phyloP scores from a whole-genome alignment of 2,113 vertebrate species.

The Typhlomys cinereus region DNA sequence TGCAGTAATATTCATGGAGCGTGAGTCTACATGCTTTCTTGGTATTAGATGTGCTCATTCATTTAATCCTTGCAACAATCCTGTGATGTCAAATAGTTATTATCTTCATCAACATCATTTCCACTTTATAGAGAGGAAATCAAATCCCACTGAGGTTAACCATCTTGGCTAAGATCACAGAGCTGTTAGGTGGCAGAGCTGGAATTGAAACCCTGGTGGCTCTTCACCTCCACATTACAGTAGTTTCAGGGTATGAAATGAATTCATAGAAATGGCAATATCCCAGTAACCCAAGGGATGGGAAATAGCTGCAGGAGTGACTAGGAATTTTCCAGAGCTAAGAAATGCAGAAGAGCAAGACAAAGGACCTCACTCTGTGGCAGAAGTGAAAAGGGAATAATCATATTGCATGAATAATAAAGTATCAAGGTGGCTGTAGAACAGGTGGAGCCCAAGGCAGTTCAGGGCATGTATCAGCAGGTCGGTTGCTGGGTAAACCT shows the following conservation, averaged over 20 bases:
- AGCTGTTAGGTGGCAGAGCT: neutral
- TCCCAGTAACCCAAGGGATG: neutral
- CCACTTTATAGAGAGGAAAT: conserved; percentile 9
- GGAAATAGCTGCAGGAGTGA: neutral
- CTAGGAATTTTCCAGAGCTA: conserved; percentile 15
- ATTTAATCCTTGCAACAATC: neutral
- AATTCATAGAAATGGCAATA: neutral
- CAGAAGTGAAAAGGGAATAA: neutral
- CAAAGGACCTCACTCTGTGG: neutral
- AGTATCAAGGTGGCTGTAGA: neutral
- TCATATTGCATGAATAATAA: neutral
- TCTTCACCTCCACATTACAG: neutral
- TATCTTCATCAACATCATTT: neutral
- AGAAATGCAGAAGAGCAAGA: neutral
- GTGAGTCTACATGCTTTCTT: neutral
- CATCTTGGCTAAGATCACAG: neutral
- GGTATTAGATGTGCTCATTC: neutral
- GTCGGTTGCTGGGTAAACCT: neutral
- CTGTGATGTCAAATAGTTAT: conserved; percentile 3
- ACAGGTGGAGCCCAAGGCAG: neutral
- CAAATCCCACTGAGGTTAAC: neutral
- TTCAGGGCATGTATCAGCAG: neutral
- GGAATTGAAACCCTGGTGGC: neutral
- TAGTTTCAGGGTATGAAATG: neutral
- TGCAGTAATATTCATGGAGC: neutral